A percentile compares a stretch with the other conserved stretches of the same genome.
phyloP scores from a whole-genome alignment of 2,797 vertebrate species.

The Phoxinus dragarum region DNA sequence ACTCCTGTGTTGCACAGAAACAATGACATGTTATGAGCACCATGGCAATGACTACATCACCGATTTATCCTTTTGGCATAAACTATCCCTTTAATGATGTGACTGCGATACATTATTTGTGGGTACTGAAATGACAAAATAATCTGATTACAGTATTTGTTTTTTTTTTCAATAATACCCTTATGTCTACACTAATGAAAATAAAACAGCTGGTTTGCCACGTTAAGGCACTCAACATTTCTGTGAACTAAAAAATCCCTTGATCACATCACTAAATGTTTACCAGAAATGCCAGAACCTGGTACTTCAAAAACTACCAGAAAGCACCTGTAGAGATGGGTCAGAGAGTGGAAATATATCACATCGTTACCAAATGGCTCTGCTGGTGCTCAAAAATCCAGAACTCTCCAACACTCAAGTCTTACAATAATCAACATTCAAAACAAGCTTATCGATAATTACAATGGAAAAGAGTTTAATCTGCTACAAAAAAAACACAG shows the following conservation, averaged over 20 bases:
- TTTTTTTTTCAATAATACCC: background rate
- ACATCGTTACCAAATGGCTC: slow-evolving; percentile 38
- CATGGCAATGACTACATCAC: background rate
- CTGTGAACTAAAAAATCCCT: slow-evolving; percentile 54
- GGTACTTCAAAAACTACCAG: slow-evolving; percentile 52
- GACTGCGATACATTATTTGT: background rate
- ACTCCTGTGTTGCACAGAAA: background rate
- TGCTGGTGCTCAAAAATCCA: slow-evolving; percentile 50
- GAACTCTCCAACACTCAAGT: slow-evolving; percentile 13
- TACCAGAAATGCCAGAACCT: slow-evolving; percentile 56
- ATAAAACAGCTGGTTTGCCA: slow-evolving; percentile 57
- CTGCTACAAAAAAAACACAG: slow-evolving; percentile 10
- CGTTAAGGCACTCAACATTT: slow-evolving; percentile 66
- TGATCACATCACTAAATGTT: slow-evolving; percentile 51
- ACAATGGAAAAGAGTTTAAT: slow-evolving; percentile 1
- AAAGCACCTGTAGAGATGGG: slow-evolving; percentile 61
- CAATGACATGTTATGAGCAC: background rate
- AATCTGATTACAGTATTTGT: slow-evolving; percentile 32
- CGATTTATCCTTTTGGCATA: background rate
- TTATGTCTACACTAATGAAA: slow-evolving; percentile 22
- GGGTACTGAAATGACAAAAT: background rate
- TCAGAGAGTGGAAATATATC: slow-evolving; percentile 44
- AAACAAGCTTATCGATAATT: slow-evolving; percentile 9
- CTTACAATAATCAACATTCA: slow-evolving; percentile 14
- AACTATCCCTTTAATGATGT: slow-evolving; percentile 6